Evolutionary conservation across 2,888 invertebrate species (phyloP).

Genomic region (Neoscelio sp.): DNA sequence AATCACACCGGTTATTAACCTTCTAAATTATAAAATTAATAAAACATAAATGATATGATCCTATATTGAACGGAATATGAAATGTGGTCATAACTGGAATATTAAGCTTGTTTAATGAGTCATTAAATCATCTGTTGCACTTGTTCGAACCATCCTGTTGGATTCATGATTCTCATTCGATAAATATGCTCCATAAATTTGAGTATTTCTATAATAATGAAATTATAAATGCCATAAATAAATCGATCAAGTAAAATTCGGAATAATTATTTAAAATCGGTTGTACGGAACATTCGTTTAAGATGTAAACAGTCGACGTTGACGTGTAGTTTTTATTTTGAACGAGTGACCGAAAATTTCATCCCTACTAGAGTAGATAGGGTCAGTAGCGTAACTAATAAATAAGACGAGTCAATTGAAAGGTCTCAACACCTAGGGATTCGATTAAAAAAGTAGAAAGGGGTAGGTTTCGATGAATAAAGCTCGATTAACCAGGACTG

Average conservation of each 20-base stretch:
- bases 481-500: slow-evolving; percentile 71
- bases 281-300: slow-evolving; percentile 1
- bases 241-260: too few species aligned
- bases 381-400: slow-evolving; percentile 47
- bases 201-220: slow-evolving; percentile 25
- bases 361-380: background rate
- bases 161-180: background rate
- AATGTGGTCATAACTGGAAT: slow-evolving; percentile 35
- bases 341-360: slow-evolving; percentile 7
- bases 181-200: slow-evolving; percentile 36
- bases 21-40: slow-evolving; percentile 37
- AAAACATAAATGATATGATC: slow-evolving; percentile 33
- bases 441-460: slow-evolving; percentile 59
- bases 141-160: slow-evolving; percentile 9
- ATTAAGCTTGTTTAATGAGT: slow-evolving; percentile 37
- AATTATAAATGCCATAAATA: too few species aligned
- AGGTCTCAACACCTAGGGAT: slow-evolving; percentile 49
- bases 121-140: slow-evolving; percentile 34
- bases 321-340: slow-evolving; percentile 21
- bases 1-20: slow-evolving; percentile 35
- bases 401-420: slow-evolving; percentile 69
- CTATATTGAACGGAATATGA: background rate
- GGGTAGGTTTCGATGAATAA: slow-evolving; percentile 75
- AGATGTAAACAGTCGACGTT: slow-evolving; percentile 3
- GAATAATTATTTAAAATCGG: background rate